phyloP scores from a whole-genome alignment of 2,888 invertebrate genomes.

The Schizaphis graminum region DNA sequence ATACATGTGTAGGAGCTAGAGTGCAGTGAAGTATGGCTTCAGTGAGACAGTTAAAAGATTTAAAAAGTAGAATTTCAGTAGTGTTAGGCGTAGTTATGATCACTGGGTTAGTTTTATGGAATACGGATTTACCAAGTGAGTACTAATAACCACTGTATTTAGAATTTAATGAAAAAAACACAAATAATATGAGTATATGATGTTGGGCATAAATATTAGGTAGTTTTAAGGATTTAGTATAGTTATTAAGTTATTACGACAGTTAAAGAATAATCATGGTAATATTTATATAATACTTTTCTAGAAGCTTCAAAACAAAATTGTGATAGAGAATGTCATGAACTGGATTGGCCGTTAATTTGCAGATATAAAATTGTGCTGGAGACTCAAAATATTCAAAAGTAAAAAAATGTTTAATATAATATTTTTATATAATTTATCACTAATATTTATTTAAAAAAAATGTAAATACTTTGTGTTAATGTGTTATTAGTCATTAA shows the following conservation, averaged over 20 bases:
- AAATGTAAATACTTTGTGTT: neutral
- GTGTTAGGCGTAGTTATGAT: slow-evolving; percentile 31
- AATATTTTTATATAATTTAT: neutral
- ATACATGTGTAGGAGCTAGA: neutral
- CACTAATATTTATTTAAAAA: neutral
- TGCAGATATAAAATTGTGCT: slow-evolving; percentile 82
- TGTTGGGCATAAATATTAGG: neutral
- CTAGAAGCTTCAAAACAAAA: slow-evolving; percentile 81
- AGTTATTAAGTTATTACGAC: neutral
- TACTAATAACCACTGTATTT: neutral
- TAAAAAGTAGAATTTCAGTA: slow-evolving; percentile 20
- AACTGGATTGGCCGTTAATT: slow-evolving; percentile 83
- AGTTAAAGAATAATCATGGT: neutral
- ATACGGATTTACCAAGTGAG: slow-evolving; percentile 49
- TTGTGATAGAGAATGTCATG: slow-evolving; percentile 84
- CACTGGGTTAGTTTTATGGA: slow-evolving; percentile 52
- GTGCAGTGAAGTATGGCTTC: slow-evolving; percentile 34
- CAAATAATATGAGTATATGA: neutral
- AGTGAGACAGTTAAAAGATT: slow-evolving; percentile 30
- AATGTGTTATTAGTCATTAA: neutral
- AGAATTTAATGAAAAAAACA: neutral
- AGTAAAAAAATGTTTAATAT: slow-evolving; percentile 19
- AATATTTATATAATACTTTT: slow-evolving; percentile 70
- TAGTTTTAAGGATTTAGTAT: neutral
- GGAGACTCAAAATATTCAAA: slow-evolving; percentile 79